These are phyloP conservation scores for Drosophila miranda DNA, from an alignment of 1,140 invertebrate species.

Conservation along the genomic window DNA sequence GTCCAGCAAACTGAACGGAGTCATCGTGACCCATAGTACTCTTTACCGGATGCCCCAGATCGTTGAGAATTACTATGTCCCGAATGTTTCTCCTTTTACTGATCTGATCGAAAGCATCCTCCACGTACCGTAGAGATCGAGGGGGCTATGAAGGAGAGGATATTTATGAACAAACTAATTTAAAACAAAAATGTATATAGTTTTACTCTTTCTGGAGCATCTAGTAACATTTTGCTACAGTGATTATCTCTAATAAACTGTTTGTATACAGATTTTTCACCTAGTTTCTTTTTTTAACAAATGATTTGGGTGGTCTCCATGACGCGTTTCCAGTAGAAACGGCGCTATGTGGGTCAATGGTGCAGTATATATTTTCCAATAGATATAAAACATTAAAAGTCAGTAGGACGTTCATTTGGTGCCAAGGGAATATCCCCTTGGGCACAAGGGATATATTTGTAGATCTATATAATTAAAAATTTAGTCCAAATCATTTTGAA, in stretches of 20 bases:
- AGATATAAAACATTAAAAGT: neutral
- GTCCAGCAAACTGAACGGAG: constrained; percentile 61
- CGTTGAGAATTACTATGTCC: constrained; percentile 70
- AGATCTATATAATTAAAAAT: too few species aligned
- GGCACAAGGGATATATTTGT: too few species aligned
- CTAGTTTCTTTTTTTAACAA: neutral
- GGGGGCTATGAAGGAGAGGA: constrained; percentile 23
- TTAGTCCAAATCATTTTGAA: too few species aligned
- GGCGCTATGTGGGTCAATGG: constrained; percentile 43
- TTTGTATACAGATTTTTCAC: neutral
- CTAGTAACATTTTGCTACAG: constrained; percentile 37
- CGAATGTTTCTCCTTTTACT: constrained; percentile 59
- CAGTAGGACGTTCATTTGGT: neutral
- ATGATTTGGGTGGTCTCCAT: constrained; percentile 26
- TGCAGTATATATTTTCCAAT: constrained; percentile 1
- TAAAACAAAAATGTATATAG: neutral
- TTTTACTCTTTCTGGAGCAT: constrained; percentile 45
- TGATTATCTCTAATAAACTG: neutral
- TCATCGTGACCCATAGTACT: constrained; percentile 58
- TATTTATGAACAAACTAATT: neutral
- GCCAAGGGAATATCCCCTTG: too few species aligned
- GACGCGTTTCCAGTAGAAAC: constrained; percentile 8
- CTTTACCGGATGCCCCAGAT: constrained; percentile 67
- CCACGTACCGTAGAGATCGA: constrained; percentile 65
- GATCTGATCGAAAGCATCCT: constrained; percentile 61